Percentiles rank a stretch among this genome's conserved stretches.
Conservation (phyloP, 1,140 invertebrate species). For the Lucilia cuprina region DNA sequence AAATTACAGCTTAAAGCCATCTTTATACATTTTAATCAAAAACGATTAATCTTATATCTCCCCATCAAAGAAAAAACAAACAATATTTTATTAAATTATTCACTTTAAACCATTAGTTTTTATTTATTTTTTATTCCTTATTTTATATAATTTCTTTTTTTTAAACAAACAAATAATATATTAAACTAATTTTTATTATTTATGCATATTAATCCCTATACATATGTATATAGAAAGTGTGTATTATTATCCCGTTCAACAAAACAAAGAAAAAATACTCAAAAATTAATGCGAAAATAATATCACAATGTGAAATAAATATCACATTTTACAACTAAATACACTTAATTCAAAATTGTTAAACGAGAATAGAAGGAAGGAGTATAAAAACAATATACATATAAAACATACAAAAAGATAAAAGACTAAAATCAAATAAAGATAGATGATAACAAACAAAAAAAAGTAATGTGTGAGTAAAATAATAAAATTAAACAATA, state of each 20-base stretch:
- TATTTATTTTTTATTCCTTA: background rate
- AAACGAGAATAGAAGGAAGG: background rate
- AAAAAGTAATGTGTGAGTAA: background rate
- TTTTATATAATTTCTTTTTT: background rate
- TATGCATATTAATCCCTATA: background rate
- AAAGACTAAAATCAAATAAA: background rate
- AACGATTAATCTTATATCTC: no score
- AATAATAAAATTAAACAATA: background rate
- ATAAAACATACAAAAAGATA: background rate
- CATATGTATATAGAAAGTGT: background rate
- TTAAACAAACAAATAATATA: background rate
- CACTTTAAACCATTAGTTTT: background rate
- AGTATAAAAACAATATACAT: constrained; percentile 1
- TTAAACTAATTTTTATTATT: background rate
- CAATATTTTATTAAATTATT: background rate
- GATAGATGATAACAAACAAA: no score
- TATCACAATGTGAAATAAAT: constrained; percentile 7
- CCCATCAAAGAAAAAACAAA: background rate
- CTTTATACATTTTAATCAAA: no score
- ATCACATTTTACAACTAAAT: background rate
- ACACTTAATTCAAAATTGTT: background rate
- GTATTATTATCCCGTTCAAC: background rate
- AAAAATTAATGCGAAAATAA: background rate
- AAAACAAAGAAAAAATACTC: background rate
- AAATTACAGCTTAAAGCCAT: no score